Evolutionary conservation across 2,888 invertebrate genomes (phyloP).

Genomic region (Tetragnatha montana): DNA sequence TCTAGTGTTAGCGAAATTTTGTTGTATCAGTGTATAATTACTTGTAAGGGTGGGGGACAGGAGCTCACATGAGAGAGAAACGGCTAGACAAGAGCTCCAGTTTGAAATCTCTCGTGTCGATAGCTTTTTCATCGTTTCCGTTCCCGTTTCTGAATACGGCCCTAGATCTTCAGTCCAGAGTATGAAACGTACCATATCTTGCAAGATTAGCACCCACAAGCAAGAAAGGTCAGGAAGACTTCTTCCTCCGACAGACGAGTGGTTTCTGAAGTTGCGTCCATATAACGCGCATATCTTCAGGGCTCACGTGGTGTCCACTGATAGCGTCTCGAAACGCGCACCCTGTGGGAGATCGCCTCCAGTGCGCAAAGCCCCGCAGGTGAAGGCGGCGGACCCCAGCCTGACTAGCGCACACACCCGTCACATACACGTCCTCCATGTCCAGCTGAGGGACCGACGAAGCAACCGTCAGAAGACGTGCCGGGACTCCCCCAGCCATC

Average conservation of each 20-base stretch:
- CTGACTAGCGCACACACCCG: conserved; percentile 63
- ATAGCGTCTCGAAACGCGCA: conserved; percentile 68
- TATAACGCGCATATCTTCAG: conserved; percentile 65
- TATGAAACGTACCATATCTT: too few species aligned
- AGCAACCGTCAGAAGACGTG: conserved; percentile 82
- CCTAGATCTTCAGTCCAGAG: too few species aligned
- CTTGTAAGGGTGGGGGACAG: too few species aligned
- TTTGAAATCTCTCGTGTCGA: too few species aligned
- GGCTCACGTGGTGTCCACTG: conserved; percentile 68
- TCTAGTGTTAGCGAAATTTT: too few species aligned
- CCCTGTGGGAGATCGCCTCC: conserved; percentile 43
- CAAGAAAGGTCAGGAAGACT: conserved; percentile 8
- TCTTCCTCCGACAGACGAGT: conserved; percentile 41
- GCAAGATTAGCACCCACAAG: too few species aligned
- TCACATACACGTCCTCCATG: conserved; percentile 71
- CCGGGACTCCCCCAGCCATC: conserved; percentile 83
- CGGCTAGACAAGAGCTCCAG: too few species aligned
- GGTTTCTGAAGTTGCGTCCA: conserved; percentile 67
- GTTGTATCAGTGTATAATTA: too few species aligned
- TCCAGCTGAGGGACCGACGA: conserved; percentile 75
- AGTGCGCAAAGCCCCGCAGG: conserved; percentile 60
- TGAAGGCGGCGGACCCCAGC: conserved; percentile 42
- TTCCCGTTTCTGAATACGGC: too few species aligned
- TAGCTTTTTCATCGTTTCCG: too few species aligned
- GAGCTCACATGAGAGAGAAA: too few species aligned